Conservation (phyloP, 2,888 invertebrate genomes). For the Drosophila eohydei region DNA sequence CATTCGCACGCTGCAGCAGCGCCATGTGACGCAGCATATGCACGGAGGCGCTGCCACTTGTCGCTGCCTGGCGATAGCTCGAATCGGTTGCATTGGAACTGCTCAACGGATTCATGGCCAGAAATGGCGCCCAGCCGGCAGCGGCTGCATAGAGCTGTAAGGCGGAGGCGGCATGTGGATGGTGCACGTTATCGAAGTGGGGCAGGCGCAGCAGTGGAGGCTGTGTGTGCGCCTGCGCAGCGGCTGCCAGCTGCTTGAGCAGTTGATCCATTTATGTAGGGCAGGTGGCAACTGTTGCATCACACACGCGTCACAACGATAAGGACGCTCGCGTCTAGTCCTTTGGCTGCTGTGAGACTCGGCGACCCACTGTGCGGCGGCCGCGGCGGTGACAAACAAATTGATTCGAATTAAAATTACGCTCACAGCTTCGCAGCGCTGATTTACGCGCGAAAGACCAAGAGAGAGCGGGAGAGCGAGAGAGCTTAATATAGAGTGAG, state of each 20-base stretch:
- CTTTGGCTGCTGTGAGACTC: conserved; percentile 22
- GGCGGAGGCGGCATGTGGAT: conserved; percentile 85
- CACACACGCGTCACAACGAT: conserved; percentile 18
- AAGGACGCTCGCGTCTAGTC: conserved; percentile 10
- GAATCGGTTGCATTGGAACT: conserved; percentile 6
- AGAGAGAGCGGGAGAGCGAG: conserved; percentile 12
- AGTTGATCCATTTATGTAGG: conserved; percentile 74
- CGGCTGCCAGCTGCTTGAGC: conserved; percentile 87
- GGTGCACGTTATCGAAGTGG: background rate
- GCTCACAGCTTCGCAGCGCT: conserved; percentile 54
- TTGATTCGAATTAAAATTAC: conserved; percentile 79
- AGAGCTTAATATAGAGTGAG: background rate
- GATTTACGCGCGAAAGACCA: conserved; percentile 50
- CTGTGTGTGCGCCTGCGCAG: conserved; percentile 62
- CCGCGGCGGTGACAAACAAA: conserved; percentile 79
- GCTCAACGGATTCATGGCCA: conserved; percentile 81
- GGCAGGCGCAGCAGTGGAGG: conserved; percentile 21
- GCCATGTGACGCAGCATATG: conserved; percentile 70
- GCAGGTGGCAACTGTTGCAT: conserved; percentile 48
- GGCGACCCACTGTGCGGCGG: conserved; percentile 65
- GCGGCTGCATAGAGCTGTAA: conserved; percentile 90
- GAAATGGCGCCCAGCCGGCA: conserved; percentile 88
- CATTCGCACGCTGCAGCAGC: conserved; percentile 59
- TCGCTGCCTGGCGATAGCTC: conserved; percentile 20
- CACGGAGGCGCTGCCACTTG: conserved; percentile 36